Base-by-base conservation (phyloP, 2,888 invertebrate genomes). In the Colostygia pectinataria region DNA sequence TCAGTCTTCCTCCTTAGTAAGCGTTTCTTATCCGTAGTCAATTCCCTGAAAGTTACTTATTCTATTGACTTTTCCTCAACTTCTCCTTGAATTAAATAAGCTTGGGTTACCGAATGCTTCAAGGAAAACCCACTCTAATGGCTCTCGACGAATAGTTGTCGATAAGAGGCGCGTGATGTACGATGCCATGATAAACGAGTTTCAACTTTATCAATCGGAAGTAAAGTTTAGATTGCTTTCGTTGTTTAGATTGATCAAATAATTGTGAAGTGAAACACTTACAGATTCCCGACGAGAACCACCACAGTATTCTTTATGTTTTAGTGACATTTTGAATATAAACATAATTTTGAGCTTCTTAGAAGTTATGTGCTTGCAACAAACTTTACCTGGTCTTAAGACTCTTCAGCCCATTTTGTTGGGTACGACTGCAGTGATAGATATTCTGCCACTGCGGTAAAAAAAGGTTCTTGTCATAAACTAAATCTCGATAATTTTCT, bases 131-230 rank as follows among this genome's bases (percentile, higher is more conserved):
- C 40, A 38, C 47, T 27, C 32, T 53, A 54, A 57, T 54, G 48
- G 49, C 46, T 55, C 46, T 49, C 31, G 31, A 46, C 40, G 42
- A 57, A 51, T 37, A 54, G 48, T 52, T 50, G 24, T 46, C 52
- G 49, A 44, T 39, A 34, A 36, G 53, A 36, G 13, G 24, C 29
- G 32, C 43, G 36, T 31, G 33, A 39, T 32, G 23, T 32, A 31
- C 42, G 28, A 13, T 12, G 40, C 33, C 13, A 9, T 34, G 45
- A 45, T 45, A 23, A 12, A 51, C 51, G 51, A 51, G 32, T 45
- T 25, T 45, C 37, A 41, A 51, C 51, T 51, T 45, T 51, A 51
- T 51, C 37, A 45, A 51, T 45, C 15, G 31, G 10, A 12, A 10
- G 32, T 41, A 45, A 41, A 45, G 51, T 51, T 51, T 45, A 9